Evolutionary conservation across 2,888 invertebrate species (phyloP), one percentile per base, ranked within the genome.

Genomic region (Galerucella nymphaeae): DNA sequence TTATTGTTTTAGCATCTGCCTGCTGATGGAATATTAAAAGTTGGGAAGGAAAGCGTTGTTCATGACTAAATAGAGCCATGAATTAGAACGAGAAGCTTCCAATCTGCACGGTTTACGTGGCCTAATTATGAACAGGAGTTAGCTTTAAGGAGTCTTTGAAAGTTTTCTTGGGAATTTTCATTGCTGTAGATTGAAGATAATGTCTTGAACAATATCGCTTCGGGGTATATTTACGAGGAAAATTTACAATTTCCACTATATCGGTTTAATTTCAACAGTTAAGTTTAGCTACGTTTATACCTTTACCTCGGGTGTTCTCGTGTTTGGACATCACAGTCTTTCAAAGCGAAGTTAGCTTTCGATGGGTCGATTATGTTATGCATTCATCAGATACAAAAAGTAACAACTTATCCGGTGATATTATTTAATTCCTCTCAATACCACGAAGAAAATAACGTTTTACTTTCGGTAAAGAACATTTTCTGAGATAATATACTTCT

Each of bases 1-100:
- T 77, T 77, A 77, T 76, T 77, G 73, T 75, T 73, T 76, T 66
- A 72, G 75, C 76, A 72, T 75, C 71, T 75, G 76, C 76, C 71
- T 67, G 74, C 59, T 74, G 71, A 71, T 65, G 67, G 64, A 72
- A 72, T 72, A 72, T 72, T 72, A 72, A 72, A 72, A 72, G 67
- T 72, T 72, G 63, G 66, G 23, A 23, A 61, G 59, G 76, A 74
- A 75, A 74, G 70, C 75, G 71, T 74, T 75, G 75, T 73, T 77
- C 76, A 77, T 73, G 72, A 70, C 77, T 68, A 75, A 77, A 74
- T 73, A 74, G 71, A 71, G 73, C 74, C 53, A 74, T 74, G 74
- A 77, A 77, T 77, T 73, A 75, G 62, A 69, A 68, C 23, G 73
- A 70, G 71, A 68, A 68, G 63, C 53, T 74, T 45, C 61, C 73